Percentiles rank a stretch among this genome's conserved stretches.
Conservation (phyloP, 2,888 invertebrate genomes). For the Ennomos erosarius region DNA sequence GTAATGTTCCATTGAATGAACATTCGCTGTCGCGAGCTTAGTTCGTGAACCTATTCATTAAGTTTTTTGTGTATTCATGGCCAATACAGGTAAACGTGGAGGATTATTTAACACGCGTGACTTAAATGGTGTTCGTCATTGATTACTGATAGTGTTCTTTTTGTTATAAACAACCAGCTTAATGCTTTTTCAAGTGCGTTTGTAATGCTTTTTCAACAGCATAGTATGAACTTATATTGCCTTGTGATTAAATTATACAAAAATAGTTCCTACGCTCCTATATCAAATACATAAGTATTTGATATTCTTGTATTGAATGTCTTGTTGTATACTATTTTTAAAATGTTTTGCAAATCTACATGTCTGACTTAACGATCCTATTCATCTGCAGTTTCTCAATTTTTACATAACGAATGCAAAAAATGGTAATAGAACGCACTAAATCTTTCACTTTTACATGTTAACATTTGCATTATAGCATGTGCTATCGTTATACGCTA, state of each 20-base stretch:
- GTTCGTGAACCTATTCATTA: slow-evolving; percentile 1
- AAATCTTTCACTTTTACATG: slow-evolving; percentile 38
- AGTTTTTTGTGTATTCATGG: slow-evolving; percentile 9
- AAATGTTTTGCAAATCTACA: slow-evolving; percentile 2
- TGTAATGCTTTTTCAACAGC: slow-evolving; percentile 22
- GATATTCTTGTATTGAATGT: too few species aligned
- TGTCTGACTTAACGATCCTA: not conserved
- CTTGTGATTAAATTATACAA: not conserved
- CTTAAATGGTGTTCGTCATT: slow-evolving; percentile 5
- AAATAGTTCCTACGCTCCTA: too few species aligned
- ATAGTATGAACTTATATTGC: slow-evolving; percentile 5
- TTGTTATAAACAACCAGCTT: slow-evolving; percentile 12
- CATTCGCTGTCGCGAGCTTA: not conserved
- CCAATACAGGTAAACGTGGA: slow-evolving; percentile 4
- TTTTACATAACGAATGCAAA: slow-evolving; percentile 16
- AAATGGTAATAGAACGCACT: slow-evolving; percentile 35
- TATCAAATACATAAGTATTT: too few species aligned
- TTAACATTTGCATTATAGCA: slow-evolving; percentile 36
- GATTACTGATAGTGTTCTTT: slow-evolving; percentile 5
- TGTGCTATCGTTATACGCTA: slow-evolving; percentile 19
- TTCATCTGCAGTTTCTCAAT: slow-evolving; percentile 12
- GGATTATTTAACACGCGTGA: slow-evolving; percentile 10
- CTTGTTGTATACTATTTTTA: not conserved
- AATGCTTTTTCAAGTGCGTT: slow-evolving; percentile 20
- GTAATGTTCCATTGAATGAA: not conserved